These are phyloP conservation scores for Endotricha flammealis DNA, from an alignment of 2,888 invertebrate species.

Conservation along the genomic window DNA sequence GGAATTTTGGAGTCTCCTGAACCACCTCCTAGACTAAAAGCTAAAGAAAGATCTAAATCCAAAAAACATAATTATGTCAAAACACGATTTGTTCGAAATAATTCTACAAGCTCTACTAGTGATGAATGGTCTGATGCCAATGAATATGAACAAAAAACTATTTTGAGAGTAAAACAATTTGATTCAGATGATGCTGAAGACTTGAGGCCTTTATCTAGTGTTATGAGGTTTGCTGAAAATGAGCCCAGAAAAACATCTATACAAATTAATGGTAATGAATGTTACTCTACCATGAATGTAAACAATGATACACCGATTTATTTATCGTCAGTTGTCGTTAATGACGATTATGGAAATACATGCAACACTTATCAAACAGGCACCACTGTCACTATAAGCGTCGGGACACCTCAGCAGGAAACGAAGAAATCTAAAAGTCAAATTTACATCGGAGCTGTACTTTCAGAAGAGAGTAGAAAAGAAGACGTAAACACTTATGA, in stretches of 20 bases:
- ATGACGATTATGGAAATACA: conserved; percentile 70
- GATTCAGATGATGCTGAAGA: conserved; percentile 70
- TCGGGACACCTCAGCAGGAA: conserved; percentile 71
- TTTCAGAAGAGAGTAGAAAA: conserved; percentile 41
- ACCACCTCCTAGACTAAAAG: conserved; percentile 65
- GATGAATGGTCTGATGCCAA: conserved; percentile 74
- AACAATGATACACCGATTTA: conserved; percentile 83
- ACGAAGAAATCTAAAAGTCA: conserved; percentile 69
- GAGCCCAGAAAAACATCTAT: conserved; percentile 82
- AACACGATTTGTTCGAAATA: conserved; percentile 67
- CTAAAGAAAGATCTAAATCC: conserved; percentile 53
- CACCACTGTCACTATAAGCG: conserved; percentile 81
- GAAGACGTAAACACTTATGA: conserved; percentile 59
- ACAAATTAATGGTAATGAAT: conserved; percentile 85
- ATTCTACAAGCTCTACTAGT: conserved; percentile 68
- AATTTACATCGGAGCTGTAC: conserved; percentile 67
- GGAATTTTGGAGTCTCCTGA: conserved; percentile 68
- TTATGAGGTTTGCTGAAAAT: conserved; percentile 45
- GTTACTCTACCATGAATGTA: conserved; percentile 86
- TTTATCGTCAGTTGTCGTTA: conserved; percentile 85
- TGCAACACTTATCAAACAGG: conserved; percentile 72
- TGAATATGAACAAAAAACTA: conserved; percentile 67
- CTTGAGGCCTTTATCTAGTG: conserved; percentile 31
- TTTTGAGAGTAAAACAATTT: conserved; percentile 63
- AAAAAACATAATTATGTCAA: conserved; percentile 73